These are phyloP conservation scores for Rhagologus leucostigma DNA, from an alignment of 2,113 vertebrate genomes.

Conservation along the genomic window DNA sequence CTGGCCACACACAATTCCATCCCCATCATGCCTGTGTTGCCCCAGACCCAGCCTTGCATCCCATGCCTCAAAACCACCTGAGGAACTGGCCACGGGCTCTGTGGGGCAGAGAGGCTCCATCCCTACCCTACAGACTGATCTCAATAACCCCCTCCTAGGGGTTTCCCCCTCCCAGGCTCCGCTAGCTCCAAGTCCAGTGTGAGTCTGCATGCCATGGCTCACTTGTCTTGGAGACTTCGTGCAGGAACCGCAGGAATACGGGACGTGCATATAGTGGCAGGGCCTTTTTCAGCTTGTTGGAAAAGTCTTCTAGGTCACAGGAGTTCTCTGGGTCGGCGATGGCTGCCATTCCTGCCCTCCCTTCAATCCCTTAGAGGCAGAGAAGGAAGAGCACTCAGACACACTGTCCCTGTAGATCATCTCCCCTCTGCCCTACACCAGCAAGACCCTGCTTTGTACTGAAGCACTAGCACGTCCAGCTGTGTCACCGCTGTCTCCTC, in stretches of 20 bases:
- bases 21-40: accelerated
- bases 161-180: neutral
- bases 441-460: neutral
- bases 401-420: neutral
- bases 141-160: neutral
- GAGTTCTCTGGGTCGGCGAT: slow-evolving; percentile 76
- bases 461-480: accelerated
- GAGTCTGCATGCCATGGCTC: accelerated
- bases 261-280: slow-evolving; percentile 88
- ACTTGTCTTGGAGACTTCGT: slow-evolving; percentile 93
- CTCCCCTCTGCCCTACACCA: neutral
- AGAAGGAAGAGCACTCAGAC: neutral
- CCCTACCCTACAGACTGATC: neutral
- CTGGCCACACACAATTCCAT: neutral
- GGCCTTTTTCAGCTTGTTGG: slow-evolving; percentile 82
- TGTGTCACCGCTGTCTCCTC: neutral
- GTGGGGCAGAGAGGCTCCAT: neutral
- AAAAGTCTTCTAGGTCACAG: slow-evolving; percentile 83
- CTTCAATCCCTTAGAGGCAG: slow-evolving; percentile 83
- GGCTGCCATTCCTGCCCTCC: slow-evolving; percentile 97
- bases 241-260: slow-evolving; percentile 88
- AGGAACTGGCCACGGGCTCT: neutral
- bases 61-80: neutral
- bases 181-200: neutral
- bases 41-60: neutral